Evolutionary conservation across 2,888 invertebrate genomes (phyloP).

Genomic region (Drosophila fulvimacula): DNA sequence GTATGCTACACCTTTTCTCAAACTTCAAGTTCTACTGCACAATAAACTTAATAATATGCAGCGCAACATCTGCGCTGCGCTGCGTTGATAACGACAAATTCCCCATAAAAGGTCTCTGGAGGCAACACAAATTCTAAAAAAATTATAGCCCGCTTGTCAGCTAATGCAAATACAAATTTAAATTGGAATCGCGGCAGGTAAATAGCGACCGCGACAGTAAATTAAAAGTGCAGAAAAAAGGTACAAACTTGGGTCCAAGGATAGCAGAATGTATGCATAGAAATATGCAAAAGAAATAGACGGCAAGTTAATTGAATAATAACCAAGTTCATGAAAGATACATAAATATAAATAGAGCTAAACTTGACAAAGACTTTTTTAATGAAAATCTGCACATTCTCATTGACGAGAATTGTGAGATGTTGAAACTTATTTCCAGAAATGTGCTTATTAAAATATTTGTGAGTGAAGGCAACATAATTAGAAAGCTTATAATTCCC

Average conservation of each 20-base stretch:
- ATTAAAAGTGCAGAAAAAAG: constrained; percentile 12
- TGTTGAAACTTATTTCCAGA: not conserved
- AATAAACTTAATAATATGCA: not conserved
- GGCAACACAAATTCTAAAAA: not conserved
- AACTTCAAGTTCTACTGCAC: not conserved
- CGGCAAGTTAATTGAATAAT: constrained; percentile 5
- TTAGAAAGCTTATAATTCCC: constrained; percentile 4
- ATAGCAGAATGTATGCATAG: not conserved
- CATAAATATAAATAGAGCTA: not conserved
- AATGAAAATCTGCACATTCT: not conserved
- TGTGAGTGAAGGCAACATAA: not conserved
- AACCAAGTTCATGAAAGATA: constrained; percentile 8
- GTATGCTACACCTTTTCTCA: constrained; percentile 17
- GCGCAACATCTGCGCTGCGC: constrained; percentile 17
- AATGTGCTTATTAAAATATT: not conserved
- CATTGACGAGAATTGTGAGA: not conserved
- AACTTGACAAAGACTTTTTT: not conserved
- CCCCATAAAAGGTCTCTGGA: not conserved
- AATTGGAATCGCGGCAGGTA: constrained; percentile 37
- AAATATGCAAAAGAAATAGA: not conserved
- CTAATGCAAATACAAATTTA: constrained; percentile 42
- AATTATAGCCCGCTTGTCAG: constrained; percentile 1
- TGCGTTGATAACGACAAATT: constrained; percentile 20
- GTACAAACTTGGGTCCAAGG: constrained; percentile 1
- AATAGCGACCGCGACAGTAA: constrained; percentile 15